phyloP scores from a whole-genome alignment of 2,888 invertebrate species.

The Andricus curvator region DNA sequence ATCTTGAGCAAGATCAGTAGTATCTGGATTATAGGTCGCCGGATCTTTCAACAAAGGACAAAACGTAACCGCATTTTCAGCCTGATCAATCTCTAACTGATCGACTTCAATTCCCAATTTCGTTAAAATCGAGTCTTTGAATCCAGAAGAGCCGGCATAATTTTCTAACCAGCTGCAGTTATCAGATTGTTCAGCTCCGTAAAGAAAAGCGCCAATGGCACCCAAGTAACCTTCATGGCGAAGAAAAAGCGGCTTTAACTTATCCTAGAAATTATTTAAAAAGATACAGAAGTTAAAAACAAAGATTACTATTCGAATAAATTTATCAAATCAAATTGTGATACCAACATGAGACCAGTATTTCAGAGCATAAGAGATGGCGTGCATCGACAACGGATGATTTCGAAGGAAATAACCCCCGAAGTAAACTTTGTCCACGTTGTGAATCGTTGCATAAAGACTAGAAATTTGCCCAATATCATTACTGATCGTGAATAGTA shows the following conservation, averaged over 20 bases:
- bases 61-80: conserved; percentile 80
- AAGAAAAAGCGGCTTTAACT: conserved; percentile 83
- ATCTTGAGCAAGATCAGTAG: conserved; percentile 92
- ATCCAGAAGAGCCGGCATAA: conserved; percentile 84
- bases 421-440: conserved; percentile 83
- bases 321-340: conserved; percentile 4
- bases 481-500: conserved; percentile 84
- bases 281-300: conserved; percentile 9
- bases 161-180: conserved; percentile 85
- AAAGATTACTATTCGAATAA: conserved; percentile 12
- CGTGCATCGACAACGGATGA: conserved; percentile 85
- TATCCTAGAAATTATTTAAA: conserved; percentile 73
- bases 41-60: conserved; percentile 90
- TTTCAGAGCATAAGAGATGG: conserved; percentile 84
- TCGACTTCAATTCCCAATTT: conserved; percentile 74
- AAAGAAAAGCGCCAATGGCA: conserved; percentile 85
- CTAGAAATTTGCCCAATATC: conserved; percentile 87
- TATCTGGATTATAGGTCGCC: conserved; percentile 92
- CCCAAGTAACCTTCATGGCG: conserved; percentile 86
- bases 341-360: conserved; percentile 82
- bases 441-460: conserved; percentile 83
- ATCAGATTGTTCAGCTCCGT: conserved; percentile 82
- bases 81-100: conserved; percentile 77
- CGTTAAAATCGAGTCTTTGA: conserved; percentile 79
- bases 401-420: conserved; percentile 86